These are phyloP conservation scores for Mirza zaza DNA, from an alignment of 2,113 vertebrate genomes.

Conservation along the genomic window DNA sequence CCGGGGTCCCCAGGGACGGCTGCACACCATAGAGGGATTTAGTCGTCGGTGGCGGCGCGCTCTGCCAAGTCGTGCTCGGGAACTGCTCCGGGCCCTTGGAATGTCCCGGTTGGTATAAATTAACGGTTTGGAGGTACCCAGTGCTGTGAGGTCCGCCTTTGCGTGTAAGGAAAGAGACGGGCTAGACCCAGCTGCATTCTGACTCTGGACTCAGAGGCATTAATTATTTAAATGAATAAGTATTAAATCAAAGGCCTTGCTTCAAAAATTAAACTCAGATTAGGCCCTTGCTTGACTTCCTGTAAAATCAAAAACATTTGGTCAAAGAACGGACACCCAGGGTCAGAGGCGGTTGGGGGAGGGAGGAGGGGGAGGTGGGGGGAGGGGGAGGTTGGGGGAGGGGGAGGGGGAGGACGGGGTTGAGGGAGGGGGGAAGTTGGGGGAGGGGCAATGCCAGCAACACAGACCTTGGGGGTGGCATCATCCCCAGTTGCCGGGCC, in stretches of 20 bases:
- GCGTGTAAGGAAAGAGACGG: neutral
- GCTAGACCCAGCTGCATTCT: neutral
- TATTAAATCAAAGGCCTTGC: constrained; percentile 73
- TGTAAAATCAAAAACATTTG: constrained; percentile 71
- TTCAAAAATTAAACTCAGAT: constrained; percentile 75
- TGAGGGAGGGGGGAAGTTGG: neutral
- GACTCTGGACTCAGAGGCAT: constrained; percentile 63
- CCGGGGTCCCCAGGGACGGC: rapidly evolving
- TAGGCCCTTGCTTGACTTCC: constrained; percentile 70
- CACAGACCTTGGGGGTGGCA: neutral
- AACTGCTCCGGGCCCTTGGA: constrained; percentile 13
- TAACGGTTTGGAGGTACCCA: neutral
- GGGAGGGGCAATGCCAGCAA: neutral
- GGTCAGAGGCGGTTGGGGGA: neutral
- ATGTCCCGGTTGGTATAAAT: constrained; percentile 48
- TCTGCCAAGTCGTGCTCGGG: neutral
- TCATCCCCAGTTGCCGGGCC: rapidly evolving
- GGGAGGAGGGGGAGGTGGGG: neutral
- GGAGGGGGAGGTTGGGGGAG: neutral
- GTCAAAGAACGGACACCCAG: neutral
- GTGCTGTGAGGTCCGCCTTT: constrained; percentile 49
- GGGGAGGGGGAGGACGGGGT: too few relatives aligned
- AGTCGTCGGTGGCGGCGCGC: neutral
- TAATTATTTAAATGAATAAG: constrained; percentile 77
- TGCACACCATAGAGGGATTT: rapidly evolving